Evolutionary conservation across 2,113 vertebrate species (phyloP), one percentile per base, ranked within the genome.

Genomic region (Leucopsar rothschildi): DNA sequence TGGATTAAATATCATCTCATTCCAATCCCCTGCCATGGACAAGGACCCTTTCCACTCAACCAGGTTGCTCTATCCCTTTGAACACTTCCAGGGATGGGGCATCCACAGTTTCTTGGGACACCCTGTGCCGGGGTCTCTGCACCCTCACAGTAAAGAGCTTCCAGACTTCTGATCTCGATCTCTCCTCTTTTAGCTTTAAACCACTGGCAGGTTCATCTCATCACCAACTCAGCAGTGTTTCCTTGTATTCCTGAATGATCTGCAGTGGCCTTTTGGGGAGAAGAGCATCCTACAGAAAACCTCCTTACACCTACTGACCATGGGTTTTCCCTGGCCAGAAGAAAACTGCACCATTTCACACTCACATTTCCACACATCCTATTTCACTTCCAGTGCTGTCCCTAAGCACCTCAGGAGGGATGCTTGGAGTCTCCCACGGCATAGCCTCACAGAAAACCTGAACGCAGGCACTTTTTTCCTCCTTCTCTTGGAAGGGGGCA

Each of bases 401-500:
- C 57, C 28, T 2, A 1, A 47, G 25, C 25, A 18, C 11, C 57
- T 31, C 66, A 16, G 66, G 28, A 42, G 45, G 21, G 53, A 8
- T 18, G 17, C 25, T 31, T 42, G 40, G 21, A 35, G 21, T 22
- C 3, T 55, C 42, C 29, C 55, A 40, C 14, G 4, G 10, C 5
- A 28, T 5, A 17, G 45, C 9, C 61, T 21, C 24, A 1, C 27
- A 22, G 25, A 25, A 68, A 82, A 40, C 28, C 40, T 4, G 11
- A 14, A 35, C 29, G 9, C 17, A 4, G n/a, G 47, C 7, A 6
- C 6, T 7, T 42, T 31, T 5, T 3, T 1, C n/a, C 33, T 52
- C 22, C 20, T 6, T 6, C 11, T 31, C 40, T 47, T 9, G 55
- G 29, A 69, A 69, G 44, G 27, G 10, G 28, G 29, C 28, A 20